Evolutionary conservation across 2,113 vertebrate genomes (phyloP).

Genomic region (Fulmarus glacialis): DNA sequence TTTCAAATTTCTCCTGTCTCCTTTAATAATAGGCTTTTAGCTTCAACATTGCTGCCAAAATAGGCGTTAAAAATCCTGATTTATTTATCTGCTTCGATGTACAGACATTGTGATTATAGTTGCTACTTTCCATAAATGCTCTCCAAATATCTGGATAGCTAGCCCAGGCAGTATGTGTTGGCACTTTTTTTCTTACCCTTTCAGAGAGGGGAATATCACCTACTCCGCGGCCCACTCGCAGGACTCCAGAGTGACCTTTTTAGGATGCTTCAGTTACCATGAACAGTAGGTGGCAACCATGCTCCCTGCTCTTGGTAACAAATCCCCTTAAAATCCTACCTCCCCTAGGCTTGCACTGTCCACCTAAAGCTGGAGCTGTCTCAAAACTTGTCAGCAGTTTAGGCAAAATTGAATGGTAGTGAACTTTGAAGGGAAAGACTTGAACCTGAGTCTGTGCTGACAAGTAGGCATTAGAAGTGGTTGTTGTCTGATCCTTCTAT

Average conservation of each 20-base stretch:
- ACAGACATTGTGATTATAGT: not conserved
- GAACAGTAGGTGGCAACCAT: slow-evolving; percentile 48
- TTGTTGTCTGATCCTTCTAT: not conserved
- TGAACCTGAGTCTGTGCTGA: not conserved
- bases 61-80: slow-evolving; percentile 29
- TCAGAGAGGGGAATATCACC: accelerated
- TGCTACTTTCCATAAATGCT: not conserved
- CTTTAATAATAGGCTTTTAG: slow-evolving; percentile 26
- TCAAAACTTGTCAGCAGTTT: not conserved
- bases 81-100: slow-evolving; percentile 37
- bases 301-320: not conserved
- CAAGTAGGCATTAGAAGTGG: not conserved
- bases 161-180: not conserved
- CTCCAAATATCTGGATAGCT: not conserved
- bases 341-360: not conserved
- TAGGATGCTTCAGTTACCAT: not conserved
- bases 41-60: slow-evolving; percentile 41
- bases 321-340: not conserved
- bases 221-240: not conserved
- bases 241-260: not conserved
- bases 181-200: not conserved
- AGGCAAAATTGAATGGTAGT: not conserved
- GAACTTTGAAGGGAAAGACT: not conserved
- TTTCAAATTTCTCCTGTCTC: slow-evolving; percentile 11
- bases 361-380: not conserved